Base-by-base conservation (phyloP, 1,140 invertebrate genomes). In the Ericerus pela region DNA sequence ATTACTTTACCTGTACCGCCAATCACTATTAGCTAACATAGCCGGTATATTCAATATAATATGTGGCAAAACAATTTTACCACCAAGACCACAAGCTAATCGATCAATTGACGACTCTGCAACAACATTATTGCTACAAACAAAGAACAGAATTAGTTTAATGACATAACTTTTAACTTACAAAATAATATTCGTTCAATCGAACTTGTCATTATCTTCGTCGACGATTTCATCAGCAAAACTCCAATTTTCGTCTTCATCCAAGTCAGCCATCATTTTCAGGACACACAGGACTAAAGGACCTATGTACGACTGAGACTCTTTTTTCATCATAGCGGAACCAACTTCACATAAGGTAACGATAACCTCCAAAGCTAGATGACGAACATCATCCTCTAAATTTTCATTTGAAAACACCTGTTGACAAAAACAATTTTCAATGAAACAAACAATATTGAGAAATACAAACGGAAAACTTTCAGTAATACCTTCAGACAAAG, bases 91-190 rank as follows among this genome's bases (percentile, higher is more conserved):
- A 74, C 94, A 98, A 2, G 95, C 91, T 59, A 99, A 75, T 55
- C 96, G 80, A 73, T 99, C 96, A 26, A 99, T 73, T 14, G 93
- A 90, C 56, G 91, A 92, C 71, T 99, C 96, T 11, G 93, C 96
- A 43, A 95, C 86, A 2, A 94, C 87, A 65, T 87, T 83, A 70
- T 95, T 96, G 61, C 88, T 88, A 60, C 61, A 72, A 69, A 57
- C 2, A 36, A 47, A 51, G 27, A 47, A 26, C 24, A 33, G 8
- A 33, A 33, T 8, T 10, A 33, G n/a, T 10, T 33, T 8, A 33
- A 33, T 33, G 12, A n/a, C 24, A 26, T 47, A 6, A 47, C 11
- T 18, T 26, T 18, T 8, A 20, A 33, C n/a, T 33, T n/a, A n/a
- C n/a, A 16, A 47, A 22, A 22, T 47, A 24, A 47, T 24, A 47